phyloP scores from a whole-genome alignment of 2,888 invertebrate genomes.

The Eristalis intricaria region DNA sequence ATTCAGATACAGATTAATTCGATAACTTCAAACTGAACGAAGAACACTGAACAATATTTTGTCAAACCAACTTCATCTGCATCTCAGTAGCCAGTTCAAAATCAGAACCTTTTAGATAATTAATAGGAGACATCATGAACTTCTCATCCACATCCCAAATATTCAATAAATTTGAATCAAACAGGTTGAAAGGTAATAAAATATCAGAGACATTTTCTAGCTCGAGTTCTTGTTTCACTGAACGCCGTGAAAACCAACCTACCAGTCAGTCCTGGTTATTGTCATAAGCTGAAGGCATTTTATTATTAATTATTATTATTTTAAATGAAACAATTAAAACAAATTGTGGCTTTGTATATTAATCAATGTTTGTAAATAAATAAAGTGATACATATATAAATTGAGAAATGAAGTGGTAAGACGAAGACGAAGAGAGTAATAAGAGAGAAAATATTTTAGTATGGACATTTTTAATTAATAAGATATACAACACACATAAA shows the following conservation, averaged over 20 bases:
- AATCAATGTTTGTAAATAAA: conserved; percentile 68
- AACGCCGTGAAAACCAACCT: not conserved
- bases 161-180: too few relatives aligned
- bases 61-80: too few relatives aligned
- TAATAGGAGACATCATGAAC: too few relatives aligned
- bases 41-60: too few relatives aligned
- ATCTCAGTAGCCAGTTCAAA: too few relatives aligned
- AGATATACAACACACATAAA: conserved; percentile 27
- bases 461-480: conserved; percentile 68
- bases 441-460: conserved; percentile 64
- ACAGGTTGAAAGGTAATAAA: too few relatives aligned
- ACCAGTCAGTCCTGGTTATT: not conserved
- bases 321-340: conserved; percentile 1
- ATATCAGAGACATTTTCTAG: not conserved
- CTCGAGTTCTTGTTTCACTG: not conserved
- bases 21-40: not conserved
- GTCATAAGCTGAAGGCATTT: conserved; percentile 50
- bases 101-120: too few relatives aligned
- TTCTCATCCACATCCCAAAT: too few relatives aligned
- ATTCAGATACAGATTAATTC: not conserved
- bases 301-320: conserved; percentile 19
- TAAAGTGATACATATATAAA: conserved; percentile 54
- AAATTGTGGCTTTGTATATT: conserved; percentile 66
- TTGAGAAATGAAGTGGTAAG: conserved; percentile 2
- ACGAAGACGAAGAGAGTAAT: conserved; percentile 26